A percentile compares a stretch with the other conserved stretches of the same genome.
These are phyloP conservation scores for Ryuthela nishihirai DNA, from an alignment of 2,888 invertebrate genomes.

Conservation along the genomic window DNA sequence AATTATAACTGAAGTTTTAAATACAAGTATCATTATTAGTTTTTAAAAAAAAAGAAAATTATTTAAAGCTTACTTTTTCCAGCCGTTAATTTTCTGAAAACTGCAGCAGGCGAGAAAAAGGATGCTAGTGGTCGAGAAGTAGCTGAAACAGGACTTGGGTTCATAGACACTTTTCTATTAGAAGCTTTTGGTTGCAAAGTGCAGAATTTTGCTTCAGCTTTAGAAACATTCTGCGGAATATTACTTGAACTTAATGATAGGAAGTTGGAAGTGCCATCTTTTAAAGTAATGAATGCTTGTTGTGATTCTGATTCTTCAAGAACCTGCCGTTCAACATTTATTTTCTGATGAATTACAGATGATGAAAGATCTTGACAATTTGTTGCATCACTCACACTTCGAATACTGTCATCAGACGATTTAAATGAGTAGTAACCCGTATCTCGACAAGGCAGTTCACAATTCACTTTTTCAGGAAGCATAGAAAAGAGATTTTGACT, in stretches of 20 bases:
- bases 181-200: conserved; percentile 16
- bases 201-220: conserved; percentile 24
- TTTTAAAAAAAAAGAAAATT: neutral
- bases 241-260: conserved; percentile 36
- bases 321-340: too few relatives aligned
- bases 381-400: conserved; percentile 14
- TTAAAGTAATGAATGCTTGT: too few relatives aligned
- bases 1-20: too few relatives aligned
- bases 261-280: too few relatives aligned
- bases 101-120: conserved; percentile 39
- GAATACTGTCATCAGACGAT: conserved; percentile 40
- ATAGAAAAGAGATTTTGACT: too few relatives aligned
- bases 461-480: neutral
- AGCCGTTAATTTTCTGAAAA: conserved; percentile 39
- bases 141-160: neutral
- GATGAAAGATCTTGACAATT: neutral
- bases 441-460: conserved; percentile 23
- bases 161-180: conserved; percentile 8
- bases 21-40: too few relatives aligned
- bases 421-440: conserved; percentile 41
- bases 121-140: conserved; percentile 31
- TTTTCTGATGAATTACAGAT: conserved; percentile 8
- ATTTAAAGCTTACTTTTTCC: conserved; percentile 32
- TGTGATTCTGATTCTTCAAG: too few relatives aligned
- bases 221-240: conserved; percentile 24